These are phyloP conservation scores for Thinocorus orbignyianus DNA, from an alignment of 2,113 vertebrate genomes.

Conservation along the genomic window DNA sequence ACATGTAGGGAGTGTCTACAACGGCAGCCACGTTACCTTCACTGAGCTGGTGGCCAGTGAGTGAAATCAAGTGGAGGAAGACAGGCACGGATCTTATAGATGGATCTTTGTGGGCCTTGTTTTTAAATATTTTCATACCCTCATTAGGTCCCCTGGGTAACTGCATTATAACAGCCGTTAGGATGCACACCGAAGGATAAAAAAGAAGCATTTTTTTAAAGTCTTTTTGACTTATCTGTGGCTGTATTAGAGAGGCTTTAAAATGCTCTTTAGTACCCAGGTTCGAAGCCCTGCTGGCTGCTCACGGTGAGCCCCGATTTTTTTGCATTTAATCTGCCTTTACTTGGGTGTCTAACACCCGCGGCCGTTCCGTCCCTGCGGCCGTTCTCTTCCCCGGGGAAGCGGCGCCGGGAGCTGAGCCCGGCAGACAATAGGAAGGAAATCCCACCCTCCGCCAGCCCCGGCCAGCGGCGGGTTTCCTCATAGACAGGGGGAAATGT, in stretches of 20 bases:
- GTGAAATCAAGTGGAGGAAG: neutral
- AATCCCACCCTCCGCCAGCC: conserved; percentile 41
- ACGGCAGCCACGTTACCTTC: neutral
- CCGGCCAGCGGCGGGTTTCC: neutral
- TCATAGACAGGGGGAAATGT: neutral
- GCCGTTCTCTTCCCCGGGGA: neutral
- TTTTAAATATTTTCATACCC: neutral
- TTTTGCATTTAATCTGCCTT: neutral
- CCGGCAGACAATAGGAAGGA: conserved; percentile 50
- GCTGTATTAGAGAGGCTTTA: neutral
- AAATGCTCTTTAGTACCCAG: neutral
- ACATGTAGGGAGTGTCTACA: conserved; percentile 11
- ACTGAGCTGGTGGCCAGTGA: neutral
- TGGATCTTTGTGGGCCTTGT: neutral
- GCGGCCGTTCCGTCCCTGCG: neutral
- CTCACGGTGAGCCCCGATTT: neutral
- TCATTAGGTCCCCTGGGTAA: neutral
- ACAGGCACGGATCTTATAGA: neutral
- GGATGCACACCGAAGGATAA: neutral
- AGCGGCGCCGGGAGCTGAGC: neutral
- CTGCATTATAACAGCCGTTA: neutral
- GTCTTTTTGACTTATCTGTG: neutral
- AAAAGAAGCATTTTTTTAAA: neutral
- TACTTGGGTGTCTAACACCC: rapidly evolving
- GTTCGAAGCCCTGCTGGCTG: neutral